Base-by-base conservation (phyloP, 2,888 invertebrate genomes). In the Catocala nupta region DNA sequence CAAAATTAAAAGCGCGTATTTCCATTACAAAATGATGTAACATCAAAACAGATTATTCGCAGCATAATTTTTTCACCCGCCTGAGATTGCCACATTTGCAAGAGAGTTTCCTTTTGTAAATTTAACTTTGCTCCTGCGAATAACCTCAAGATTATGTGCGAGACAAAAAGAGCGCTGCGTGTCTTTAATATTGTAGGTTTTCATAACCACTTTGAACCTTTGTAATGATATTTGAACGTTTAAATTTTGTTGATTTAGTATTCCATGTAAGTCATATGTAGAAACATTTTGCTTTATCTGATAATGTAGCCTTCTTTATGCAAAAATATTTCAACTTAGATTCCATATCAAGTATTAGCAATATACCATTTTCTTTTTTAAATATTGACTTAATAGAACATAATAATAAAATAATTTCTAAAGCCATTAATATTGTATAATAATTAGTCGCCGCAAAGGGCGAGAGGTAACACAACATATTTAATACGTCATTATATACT, bases 121-220 rank as follows among this genome's bases (percentile, higher is more conserved):
- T 73, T 71, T 55, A 59, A 64, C 58, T 60, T 55, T 63, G 51
- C 59, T 63, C 34, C 57, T 59, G n/a, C 12, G 12, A 59, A 62
- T 59, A 72, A 49, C 47, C 59, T n/a, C 48, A 13, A 58, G 49
- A 59, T 48, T 33, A 57, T 16, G 43, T 1, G 5, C 51, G 58
- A 49, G 10, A 53, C 16, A 53, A 45, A 66, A 59, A 62, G 5
- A 45, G 12, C n/a, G 3, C 0, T 43, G 42, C 11, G 39, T 53
- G 9, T 54, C 61, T 70, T 64, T 49, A 42, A 47, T 39, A 44
- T 55, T 36, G 16, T 9, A 49, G 9, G 3, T 51, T 57, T 42
- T 42, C 49, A 47, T 48, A 55, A 34, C 12, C 16, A 54, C 43
- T 54, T 54, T 39, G 36, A 39, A 7, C 9, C 36, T 6, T 7